Percentiles rank a stretch among this genome's conserved stretches.
Conservation (phyloP, 2,888 invertebrate genomes). For the Thyatira batis region DNA sequence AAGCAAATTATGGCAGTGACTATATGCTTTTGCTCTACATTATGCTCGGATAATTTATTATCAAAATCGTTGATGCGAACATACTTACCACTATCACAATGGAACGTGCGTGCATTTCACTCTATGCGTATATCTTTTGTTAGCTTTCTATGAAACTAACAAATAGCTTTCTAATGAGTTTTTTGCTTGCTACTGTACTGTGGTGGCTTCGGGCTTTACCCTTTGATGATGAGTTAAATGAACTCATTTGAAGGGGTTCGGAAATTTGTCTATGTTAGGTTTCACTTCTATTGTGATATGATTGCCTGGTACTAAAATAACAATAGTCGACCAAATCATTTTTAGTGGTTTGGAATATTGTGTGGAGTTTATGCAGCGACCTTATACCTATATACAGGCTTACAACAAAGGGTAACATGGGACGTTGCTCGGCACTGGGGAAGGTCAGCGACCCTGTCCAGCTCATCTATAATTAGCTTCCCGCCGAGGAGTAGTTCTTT, state of each 20-base stretch:
- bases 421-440: constrained; percentile 33
- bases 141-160: neutral
- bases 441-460: constrained; percentile 66
- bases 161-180: neutral
- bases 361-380: neutral
- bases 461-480: constrained; percentile 45
- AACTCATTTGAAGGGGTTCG: neutral
- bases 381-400: constrained; percentile 8
- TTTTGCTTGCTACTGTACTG: neutral
- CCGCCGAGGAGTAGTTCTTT: constrained; percentile 24
- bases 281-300: neutral
- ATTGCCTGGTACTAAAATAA: no score
- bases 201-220: neutral
- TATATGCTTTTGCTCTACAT: constrained; percentile 19
- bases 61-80: constrained; percentile 4
- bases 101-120: constrained; percentile 5
- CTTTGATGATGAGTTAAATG: neutral
- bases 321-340: neutral
- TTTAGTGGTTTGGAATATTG: neutral
- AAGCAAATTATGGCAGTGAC: constrained; percentile 29
- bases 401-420: constrained; percentile 23
- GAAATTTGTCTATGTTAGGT: neutral
- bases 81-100: constrained; percentile 19
- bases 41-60: constrained; percentile 30
- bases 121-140: constrained; percentile 1